Base-by-base conservation (phyloP, 2,113 vertebrate genomes). In the Podarcis cretensis region DNA sequence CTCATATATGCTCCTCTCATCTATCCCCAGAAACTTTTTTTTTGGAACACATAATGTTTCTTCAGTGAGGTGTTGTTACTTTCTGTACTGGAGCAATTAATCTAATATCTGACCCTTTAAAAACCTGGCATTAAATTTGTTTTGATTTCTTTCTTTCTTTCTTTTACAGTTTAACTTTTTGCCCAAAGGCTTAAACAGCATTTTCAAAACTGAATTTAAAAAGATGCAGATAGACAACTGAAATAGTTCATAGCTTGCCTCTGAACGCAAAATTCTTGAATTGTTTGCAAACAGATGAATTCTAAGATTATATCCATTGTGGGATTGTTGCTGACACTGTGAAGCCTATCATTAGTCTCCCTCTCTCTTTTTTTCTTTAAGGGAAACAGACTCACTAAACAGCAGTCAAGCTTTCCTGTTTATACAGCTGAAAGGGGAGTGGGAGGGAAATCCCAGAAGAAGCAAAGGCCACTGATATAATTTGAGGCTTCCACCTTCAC, bases 321-420 rank as follows among this genome's bases (percentile, higher is more conserved):
- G 73, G 40, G 21, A 37, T 35, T 40, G 25, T 25, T 37, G n/a
- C n/a, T 37, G 73, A 78, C 73, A 77, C 63, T 82, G 54, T 89
- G 59, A 89, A 78, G 40, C 40, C n/a, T 20, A 43, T 75, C 71
- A 84, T 77, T 84, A 77, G 73, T 18, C 48, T 10, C 48, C 48
- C 48, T 2, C 48, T 10, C 48, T 54, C 48, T 27, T 74, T 69
- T 77, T 77, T 76, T 89, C 48, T 35, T 87, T 69, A 77, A 89
- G 73, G 40, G 74, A 88, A 83, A 89, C 40, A 54, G 87, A 25
- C 59, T 76, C 71, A 68, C 71, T 30, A 83, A 83, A 84, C 73
- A 89, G 59, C 65, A 76, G 73, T 18, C 77, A 8, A 83, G 63
- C n/a, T 77, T 88, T 89, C 87, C 87, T 89, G 81, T 88, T 88